These are phyloP conservation scores for Vannuccia rotundouncinata DNA, from an alignment of 2,888 invertebrate genomes.

Conservation along the genomic window DNA sequence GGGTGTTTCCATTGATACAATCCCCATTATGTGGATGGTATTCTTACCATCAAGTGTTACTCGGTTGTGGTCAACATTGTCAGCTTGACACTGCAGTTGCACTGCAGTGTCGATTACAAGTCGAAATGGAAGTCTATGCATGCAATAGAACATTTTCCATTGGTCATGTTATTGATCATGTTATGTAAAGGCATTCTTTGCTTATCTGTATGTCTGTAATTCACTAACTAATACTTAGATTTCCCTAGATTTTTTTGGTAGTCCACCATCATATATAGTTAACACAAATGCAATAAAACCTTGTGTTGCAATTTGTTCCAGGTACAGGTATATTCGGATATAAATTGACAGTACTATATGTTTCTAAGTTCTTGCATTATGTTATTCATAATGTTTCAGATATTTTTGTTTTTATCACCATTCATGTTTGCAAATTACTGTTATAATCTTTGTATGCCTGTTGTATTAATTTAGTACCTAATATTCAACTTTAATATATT, in stretches of 20 bases:
- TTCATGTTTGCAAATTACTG: no score
- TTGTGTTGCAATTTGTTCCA: conserved; percentile 22
- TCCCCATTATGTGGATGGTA: background rate
- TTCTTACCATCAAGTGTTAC: background rate
- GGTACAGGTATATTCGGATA: conserved; percentile 20
- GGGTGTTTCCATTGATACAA: background rate
- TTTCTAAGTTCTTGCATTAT: no score
- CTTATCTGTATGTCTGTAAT: background rate
- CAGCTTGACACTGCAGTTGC: background rate
- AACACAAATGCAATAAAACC: conserved; percentile 22
- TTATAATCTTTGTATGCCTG: no score
- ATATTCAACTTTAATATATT: no score
- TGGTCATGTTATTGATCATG: no score
- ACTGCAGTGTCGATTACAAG: no score
- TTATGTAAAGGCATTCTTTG: background rate
- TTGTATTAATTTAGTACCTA: no score
- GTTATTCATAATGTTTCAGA: no score
- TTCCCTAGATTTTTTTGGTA: background rate
- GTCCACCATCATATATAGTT: background rate
- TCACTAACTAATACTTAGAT: background rate
- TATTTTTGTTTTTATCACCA: no score
- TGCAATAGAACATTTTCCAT: no score
- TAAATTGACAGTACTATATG: conserved; percentile 22
- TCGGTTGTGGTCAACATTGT: background rate
- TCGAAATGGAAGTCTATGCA: no score